Base-by-base conservation (phyloP, 2,888 invertebrate genomes). In the Cerceris ruficornis region DNA sequence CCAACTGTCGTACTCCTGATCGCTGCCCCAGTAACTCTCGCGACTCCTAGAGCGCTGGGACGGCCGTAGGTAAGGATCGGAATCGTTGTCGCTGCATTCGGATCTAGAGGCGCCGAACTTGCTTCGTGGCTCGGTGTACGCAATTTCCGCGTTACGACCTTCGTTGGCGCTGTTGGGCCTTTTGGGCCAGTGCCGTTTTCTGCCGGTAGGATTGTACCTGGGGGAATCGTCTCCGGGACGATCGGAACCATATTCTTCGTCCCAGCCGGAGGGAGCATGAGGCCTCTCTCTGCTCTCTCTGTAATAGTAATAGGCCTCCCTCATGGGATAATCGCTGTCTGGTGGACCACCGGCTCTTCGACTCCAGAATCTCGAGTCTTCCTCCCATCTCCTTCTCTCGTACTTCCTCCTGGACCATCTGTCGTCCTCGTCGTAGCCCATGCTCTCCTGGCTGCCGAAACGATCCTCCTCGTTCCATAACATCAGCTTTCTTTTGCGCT, bases 261-360 rank as follows among this genome's bases (percentile, higher is more conserved):
- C 88, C 85, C 89, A 88, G 2, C 70, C 64, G 0, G 86, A 86
- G 5, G 90, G 83, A 79, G 90, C 91, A 43, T 91, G 91, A 59
- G 86, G 77, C 43, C 88, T 73, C 0, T 90, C 90, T 49, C 91
- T 87, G 15, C 83, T 81, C 0, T 91, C 91, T 7, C 91, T 86
- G 65, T 88, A 90, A 52, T 91, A 91, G 61, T 91, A 90, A 17
- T 89, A 90, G 28, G 80, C 69, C 6, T 90, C 87, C 93, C 90
- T 89, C 46, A 85, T 77, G 13, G 90, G 93, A 89, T 93, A 94
- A 84, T 93, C 95, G 87, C 85, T 93, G 90, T 91, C 94, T 78
- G 92, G 94, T 92, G 88, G 93, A 92, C 83, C 91, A 87, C 70
- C 90, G 88, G 72, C 91, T 85, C 90, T 91, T 86, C 86, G 91